phyloP scores from a whole-genome alignment of 2,888 invertebrate genomes.

The Cosmopolites sordidus region DNA sequence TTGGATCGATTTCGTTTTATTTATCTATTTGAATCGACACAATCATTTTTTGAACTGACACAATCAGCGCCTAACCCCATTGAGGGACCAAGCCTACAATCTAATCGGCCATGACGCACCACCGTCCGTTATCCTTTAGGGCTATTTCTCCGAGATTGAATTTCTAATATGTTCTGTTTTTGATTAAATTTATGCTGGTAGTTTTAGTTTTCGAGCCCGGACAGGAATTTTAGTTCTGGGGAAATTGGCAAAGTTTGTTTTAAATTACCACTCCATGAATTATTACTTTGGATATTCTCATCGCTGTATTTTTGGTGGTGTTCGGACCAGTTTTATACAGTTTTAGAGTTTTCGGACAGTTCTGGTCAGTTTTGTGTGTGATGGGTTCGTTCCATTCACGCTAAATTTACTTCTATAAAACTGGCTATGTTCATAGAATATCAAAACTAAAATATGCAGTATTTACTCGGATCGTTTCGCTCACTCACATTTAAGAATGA shows the following conservation, averaged over 20 bases:
- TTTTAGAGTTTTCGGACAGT: constrained; percentile 26
- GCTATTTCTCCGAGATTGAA: constrained; percentile 49
- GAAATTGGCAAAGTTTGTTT: constrained; percentile 40
- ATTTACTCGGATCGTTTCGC: too few relatives aligned
- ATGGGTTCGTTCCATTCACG: constrained; percentile 17
- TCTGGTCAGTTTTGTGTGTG: constrained; percentile 21
- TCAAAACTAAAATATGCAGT: too few relatives aligned
- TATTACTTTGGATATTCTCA: constrained; percentile 30
- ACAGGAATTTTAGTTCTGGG: constrained; percentile 36
- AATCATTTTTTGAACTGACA: too few relatives aligned
- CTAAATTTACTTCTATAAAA: constrained; percentile 13
- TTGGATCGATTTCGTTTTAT: too few relatives aligned
- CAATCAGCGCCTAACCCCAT: not conserved
- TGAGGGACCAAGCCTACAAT: not conserved
- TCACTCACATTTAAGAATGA: too few relatives aligned
- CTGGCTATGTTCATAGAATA: too few relatives aligned
- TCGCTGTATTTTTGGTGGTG: constrained; percentile 22
- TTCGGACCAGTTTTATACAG: constrained; percentile 15
- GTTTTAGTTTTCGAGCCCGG: constrained; percentile 38
- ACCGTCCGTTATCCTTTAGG: constrained; percentile 46
- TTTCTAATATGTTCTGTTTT: constrained; percentile 51
- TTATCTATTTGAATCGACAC: too few relatives aligned
- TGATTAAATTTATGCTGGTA: constrained; percentile 49
- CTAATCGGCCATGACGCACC: constrained; percentile 19
- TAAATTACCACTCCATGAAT: constrained; percentile 36